Base-by-base conservation (phyloP, 1,140 invertebrate species). In the Lordiphosa clarofinis region DNA sequence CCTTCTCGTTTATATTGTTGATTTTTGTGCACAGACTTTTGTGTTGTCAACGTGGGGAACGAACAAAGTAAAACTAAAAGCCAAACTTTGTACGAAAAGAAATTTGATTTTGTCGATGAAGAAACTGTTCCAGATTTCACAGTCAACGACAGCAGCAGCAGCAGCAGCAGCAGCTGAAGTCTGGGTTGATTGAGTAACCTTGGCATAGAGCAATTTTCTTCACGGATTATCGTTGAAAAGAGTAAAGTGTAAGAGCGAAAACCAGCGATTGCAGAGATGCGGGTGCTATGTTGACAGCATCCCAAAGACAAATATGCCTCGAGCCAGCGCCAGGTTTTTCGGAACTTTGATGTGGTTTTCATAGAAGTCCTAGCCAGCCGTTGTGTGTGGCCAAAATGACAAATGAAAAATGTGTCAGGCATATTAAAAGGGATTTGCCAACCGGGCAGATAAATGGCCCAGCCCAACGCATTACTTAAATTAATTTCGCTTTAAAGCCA, bases 321-420 rank as follows among this genome's bases (percentile, higher is more conserved):
- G 39, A 43, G 62, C 43, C 10, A 61, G 24, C 24, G 36, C 37
- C 37, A 55, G 40, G 60, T 46, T 68, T 38, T 58, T 19, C n/a
- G 5, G 42, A 37, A 19, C n/a, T 46, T 3, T 76, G 68, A 73
- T 78, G 74, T 74, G 74, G 73, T 66, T 55, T 69, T 37, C 52
- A 21, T 31, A 31, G 28, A 31, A 31, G 28, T 31, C 28, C 33
- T 62, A 54, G 59, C 49, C 54, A 67, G 50, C 47, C 35, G 48
- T 38, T 44, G 59, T 52, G 58, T 44, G 59, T 52, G 58, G 38
- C 53, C 48, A 13, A 67, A 46, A 39, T 82, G 76, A 82, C 76
- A 82, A 86, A 84, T 82, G 78, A 78, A 78, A 82, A 82, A 82
- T 82, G 78, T 82, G 70, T 73, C 55, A 48, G 65, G 78, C 64